Evolutionary conservation across 2,113 vertebrate genomes (phyloP), one percentile per base, ranked within the genome.

Genomic region (Sebastes fasciatus): DNA sequence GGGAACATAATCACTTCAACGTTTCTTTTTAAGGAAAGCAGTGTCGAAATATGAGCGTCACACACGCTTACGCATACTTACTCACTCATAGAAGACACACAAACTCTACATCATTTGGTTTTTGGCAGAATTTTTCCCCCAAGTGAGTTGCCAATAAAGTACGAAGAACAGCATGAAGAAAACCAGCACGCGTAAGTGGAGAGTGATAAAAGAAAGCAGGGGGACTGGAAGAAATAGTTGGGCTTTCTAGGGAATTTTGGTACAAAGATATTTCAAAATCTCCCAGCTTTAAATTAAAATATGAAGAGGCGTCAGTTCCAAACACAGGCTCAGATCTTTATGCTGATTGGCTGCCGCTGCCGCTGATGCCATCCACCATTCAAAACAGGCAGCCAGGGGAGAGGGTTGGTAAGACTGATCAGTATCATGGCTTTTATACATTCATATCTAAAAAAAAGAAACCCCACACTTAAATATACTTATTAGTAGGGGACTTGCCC

Each of bases 1-100:
- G 40, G 67, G 45, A 80, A 13, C 57, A 64, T 63, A 54, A 81
- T 75, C 63, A 79, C 65, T 49, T 64, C 26, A 79, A 64, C 34
- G 8, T 34, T 55, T 79, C 12, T 21, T 45, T 64, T 43, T 43
- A 62, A 40, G 13, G 23, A 40, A 60, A 60, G 10, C 12, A 4
- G 16, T 60, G 55, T 66, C 42, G 43, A 67, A 82, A 77, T 63
- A 13, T 58, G 19, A 61, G 17, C 3, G 46, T 52, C 46, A 34
- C 74, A 64, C 11, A 21, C 52, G 46, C n/a, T 45, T 6, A 64
- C 26, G 6, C 14, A 62, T 6, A 54, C 26, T 58, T 61, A 60
- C 65, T 26, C 65, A 23, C 66, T 23, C 45, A 40, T 4, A n/a
- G 11, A 23, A 34, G 14, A 63, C 58, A 73, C 48, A 67, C 43